Percentiles rank a stretch among this genome's conserved stretches.
These are phyloP conservation scores for Betta splendens DNA, from an alignment of 2,797 vertebrate species.

Conservation along the genomic window DNA sequence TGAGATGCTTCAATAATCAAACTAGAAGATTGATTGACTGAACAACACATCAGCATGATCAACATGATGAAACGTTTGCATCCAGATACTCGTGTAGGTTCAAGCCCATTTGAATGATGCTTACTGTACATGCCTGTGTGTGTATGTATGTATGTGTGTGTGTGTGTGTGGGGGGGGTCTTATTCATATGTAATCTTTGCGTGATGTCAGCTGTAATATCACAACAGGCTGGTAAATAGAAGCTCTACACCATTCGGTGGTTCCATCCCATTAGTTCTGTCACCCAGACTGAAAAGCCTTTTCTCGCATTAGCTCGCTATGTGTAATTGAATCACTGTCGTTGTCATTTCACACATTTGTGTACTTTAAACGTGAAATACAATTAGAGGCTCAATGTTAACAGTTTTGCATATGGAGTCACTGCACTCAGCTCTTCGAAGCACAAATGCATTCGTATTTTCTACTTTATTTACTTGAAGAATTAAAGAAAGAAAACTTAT, in stretches of 20 bases:
- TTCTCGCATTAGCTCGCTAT: not conserved
- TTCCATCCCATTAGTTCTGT: conserved; percentile 52
- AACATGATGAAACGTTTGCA: too few species aligned
- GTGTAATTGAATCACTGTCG: conserved; percentile 44
- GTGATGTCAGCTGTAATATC: conserved; percentile 36
- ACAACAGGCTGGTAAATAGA: conserved; percentile 27
- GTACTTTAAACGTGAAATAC: conserved; percentile 38
- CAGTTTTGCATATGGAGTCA: conserved; percentile 17
- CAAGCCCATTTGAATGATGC: too few species aligned
- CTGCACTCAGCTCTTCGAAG: not conserved
- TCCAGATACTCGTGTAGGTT: too few species aligned
- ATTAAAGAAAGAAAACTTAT: too few species aligned
- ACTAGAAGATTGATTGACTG: too few species aligned
- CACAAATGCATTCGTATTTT: too few species aligned
- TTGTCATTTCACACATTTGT: conserved; percentile 46
- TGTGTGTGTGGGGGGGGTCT: conserved; percentile 31
- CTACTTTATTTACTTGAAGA: too few species aligned
- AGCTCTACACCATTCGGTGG: conserved; percentile 28
- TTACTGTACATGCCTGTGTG: too few species aligned
- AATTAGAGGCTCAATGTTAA: conserved; percentile 24
- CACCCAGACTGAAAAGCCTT: conserved; percentile 16
- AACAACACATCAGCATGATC: too few species aligned
- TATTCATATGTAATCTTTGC: conserved; percentile 37
- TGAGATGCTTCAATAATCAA: too few species aligned
- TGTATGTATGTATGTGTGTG: conserved; percentile 9